Percentiles rank a stretch among this genome's conserved stretches.
These are phyloP conservation scores for Sebastes wilsoni DNA, from an alignment of 2,797 vertebrate species.

Conservation along the genomic window DNA sequence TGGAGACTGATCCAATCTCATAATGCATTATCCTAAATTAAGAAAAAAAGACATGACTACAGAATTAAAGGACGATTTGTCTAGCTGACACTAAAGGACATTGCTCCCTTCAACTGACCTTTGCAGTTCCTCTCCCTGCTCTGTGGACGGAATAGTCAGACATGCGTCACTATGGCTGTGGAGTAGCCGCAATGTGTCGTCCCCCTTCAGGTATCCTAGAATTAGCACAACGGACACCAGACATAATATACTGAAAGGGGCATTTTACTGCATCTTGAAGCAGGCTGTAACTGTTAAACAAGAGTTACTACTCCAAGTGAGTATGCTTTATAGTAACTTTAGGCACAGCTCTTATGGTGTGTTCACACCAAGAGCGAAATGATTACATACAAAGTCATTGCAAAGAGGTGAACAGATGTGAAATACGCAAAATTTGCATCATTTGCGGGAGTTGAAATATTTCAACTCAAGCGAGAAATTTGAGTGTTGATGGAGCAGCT, in stretches of 20 bases:
- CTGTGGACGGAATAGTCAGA: constrained; percentile 89
- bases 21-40: constrained; percentile 89
- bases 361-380: background rate
- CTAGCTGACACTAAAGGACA: background rate
- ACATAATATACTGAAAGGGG: background rate
- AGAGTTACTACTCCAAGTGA: background rate
- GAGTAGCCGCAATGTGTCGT: constrained; percentile 90
- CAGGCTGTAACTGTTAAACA: background rate
- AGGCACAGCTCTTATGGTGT: background rate
- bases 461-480: too few relatives aligned
- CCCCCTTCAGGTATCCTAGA: constrained; percentile 92
- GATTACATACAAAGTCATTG: too few relatives aligned
- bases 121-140: constrained; percentile 88
- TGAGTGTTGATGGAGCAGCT: too few relatives aligned
- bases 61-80: constrained; percentile 9
- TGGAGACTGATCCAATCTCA: constrained; percentile 89
- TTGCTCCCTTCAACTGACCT: constrained; percentile 80
- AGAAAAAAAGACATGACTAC: constrained; percentile 8
- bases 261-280: background rate
- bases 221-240: constrained; percentile 6
- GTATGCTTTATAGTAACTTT: background rate
- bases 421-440: too few relatives aligned
- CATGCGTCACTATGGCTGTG: constrained; percentile 94
- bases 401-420: too few relatives aligned
- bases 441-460: too few relatives aligned